Base-by-base conservation (phyloP, 2,888 invertebrate species). In the Xestia xanthographa region DNA sequence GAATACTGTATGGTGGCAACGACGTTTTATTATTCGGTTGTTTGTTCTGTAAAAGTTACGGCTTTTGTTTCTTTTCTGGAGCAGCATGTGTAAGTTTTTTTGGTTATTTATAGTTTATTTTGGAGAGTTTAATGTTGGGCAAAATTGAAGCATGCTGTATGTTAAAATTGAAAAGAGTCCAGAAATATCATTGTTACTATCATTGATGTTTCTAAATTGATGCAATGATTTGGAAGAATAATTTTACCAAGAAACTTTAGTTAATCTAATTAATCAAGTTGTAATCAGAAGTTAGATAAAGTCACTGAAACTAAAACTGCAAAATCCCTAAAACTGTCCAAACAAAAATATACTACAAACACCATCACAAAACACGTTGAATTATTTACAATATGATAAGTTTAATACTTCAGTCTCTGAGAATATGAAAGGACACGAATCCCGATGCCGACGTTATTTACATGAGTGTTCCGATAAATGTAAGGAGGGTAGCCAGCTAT, bases 391-490 rank as follows among this genome's bases (percentile, higher is more conserved):
- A 81, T 85, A 87, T 80, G 73, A 86, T 89, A 88, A 88, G 86
- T 86, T 86, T 76, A 58, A 80, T 79, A 84, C 75, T 83, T 86
- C 76, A 80, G 80, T 81, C 77, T 70, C 79, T 58, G 65, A 81
- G 86, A 89, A 91, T 90, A 92, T 91, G 93, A 91, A 91, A 91
- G 90, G 90, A 92, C 90, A 90, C 85, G 90, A 92, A 92, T 92
- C 90, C 89, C 84, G 88, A 89, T 90, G 88, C 90, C 90, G 83
- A 90, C 92, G 90, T 93, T 95, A 95, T 95, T 95, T 95, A 94
- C 94, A 95, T 94, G 92, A 91, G 90, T 90, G 91, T 94, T 91
- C 90, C 91, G 91, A 94, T 94, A 94, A 93, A 93, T 93, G 92
- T 94, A 91, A 92, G 90, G 90, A 91, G 91, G 92, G 92, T 90